Percentiles rank a stretch among this genome's conserved stretches.
These are phyloP conservation scores for Catocala sponsa DNA, from an alignment of 2,888 invertebrate species.

Conservation along the genomic window DNA sequence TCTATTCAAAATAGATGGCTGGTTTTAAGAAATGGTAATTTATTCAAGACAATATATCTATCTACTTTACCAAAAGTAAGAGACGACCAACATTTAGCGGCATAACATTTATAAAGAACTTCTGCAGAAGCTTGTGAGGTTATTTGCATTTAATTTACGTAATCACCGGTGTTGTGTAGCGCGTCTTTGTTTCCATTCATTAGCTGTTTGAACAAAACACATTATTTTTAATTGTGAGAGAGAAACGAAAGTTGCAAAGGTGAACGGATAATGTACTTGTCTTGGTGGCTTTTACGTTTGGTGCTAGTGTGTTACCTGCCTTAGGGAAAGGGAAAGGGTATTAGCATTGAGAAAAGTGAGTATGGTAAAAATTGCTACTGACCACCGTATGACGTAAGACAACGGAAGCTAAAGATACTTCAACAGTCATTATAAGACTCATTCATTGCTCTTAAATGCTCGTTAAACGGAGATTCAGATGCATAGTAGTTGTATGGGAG, in stretches of 20 bases:
- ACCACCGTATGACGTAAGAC: constrained; percentile 18
- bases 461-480: too few species aligned
- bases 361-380: constrained; percentile 44
- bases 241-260: constrained; percentile 39
- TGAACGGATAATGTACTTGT: constrained; percentile 41
- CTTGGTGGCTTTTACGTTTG: constrained; percentile 24
- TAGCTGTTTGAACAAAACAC: constrained; percentile 10
- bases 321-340: constrained; percentile 58
- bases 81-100: background rate
- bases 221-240: constrained; percentile 32
- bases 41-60: too few species aligned
- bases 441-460: background rate
- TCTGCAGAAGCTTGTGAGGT: background rate
- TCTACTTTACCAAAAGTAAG: background rate
- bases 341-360: constrained; percentile 42
- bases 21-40: too few species aligned
- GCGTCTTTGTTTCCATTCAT: constrained; percentile 20
- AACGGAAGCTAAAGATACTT: constrained; percentile 1
- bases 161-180: constrained; percentile 10
- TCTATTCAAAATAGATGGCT: background rate
- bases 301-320: constrained; percentile 30
- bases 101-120: background rate
- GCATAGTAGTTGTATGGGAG: too few species aligned
- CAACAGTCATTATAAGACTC: constrained; percentile 2
- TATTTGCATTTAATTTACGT: constrained; percentile 22